A percentile compares a stretch with the other conserved stretches of the same genome.
These are phyloP conservation scores for Aethina tumida DNA, from an alignment of 1,140 invertebrate species.

Conservation along the genomic window DNA sequence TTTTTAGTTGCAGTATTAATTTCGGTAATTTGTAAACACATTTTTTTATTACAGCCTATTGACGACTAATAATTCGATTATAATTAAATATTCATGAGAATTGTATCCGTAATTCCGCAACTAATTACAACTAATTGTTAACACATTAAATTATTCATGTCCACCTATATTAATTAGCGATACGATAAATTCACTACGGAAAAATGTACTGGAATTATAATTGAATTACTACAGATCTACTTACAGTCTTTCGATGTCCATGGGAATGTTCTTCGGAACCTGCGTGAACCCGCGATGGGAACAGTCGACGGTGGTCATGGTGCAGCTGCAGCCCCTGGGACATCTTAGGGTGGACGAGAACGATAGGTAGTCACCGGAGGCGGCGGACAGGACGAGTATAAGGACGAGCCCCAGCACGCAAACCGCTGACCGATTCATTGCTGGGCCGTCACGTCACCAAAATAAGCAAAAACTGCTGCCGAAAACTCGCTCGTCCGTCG, in stretches of 20 bases:
- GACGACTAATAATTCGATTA: too few species aligned
- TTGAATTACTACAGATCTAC: constrained; percentile 36
- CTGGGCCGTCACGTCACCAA: constrained; percentile 4
- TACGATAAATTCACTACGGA: too few species aligned
- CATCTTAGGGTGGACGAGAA: constrained; percentile 40
- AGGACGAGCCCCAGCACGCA: constrained; percentile 9
- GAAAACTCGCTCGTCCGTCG: background rate
- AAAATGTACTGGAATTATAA: background rate
- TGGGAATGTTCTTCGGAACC: constrained; percentile 64
- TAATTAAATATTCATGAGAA: too few species aligned
- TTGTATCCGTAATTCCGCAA: too few species aligned
- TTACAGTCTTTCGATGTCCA: constrained; percentile 74
- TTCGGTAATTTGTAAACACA: too few species aligned
- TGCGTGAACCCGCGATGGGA: constrained; percentile 67
- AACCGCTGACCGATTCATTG: constrained; percentile 9
- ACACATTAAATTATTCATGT: too few species aligned
- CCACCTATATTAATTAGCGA: too few species aligned
- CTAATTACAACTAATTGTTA: too few species aligned
- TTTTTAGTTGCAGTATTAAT: too few species aligned
- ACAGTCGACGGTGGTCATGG: constrained; percentile 67
- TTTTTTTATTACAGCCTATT: too few species aligned
- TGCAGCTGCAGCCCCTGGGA: constrained; percentile 71
- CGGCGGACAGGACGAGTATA: constrained; percentile 6
- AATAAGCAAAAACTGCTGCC: constrained; percentile 2
- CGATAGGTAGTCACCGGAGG: constrained; percentile 11